These are phyloP conservation scores for Drosophila nigrodunni DNA, from an alignment of 1,140 invertebrate genomes.

Conservation along the genomic window DNA sequence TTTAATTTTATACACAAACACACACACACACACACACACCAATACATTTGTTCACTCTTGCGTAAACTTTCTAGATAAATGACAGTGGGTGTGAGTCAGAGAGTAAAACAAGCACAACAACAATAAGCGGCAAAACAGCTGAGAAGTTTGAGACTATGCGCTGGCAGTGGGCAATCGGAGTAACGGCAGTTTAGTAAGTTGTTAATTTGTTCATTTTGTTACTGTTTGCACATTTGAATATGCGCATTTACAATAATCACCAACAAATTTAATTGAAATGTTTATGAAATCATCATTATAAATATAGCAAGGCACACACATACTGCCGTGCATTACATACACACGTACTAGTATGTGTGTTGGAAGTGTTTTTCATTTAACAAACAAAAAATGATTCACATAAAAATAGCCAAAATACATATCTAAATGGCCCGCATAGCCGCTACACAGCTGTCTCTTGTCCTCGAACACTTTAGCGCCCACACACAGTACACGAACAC, in stretches of 20 bases:
- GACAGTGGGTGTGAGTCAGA: slow-evolving; percentile 61
- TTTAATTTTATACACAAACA: slow-evolving; percentile 46
- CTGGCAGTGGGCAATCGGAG: slow-evolving; percentile 21
- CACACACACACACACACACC: slow-evolving; percentile 20
- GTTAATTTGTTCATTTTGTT: background rate
- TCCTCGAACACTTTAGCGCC: slow-evolving; percentile 43
- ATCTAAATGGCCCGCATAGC: slow-evolving; percentile 42
- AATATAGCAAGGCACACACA: slow-evolving; percentile 54
- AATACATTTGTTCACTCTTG: slow-evolving; percentile 54
- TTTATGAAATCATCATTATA: slow-evolving; percentile 75
- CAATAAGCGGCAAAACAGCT: slow-evolving; percentile 60
- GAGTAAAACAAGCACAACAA: slow-evolving; percentile 25
- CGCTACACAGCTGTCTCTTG: slow-evolving; percentile 70
- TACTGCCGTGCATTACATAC: slow-evolving; percentile 32
- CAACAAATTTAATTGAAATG: slow-evolving; percentile 47
- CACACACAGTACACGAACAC: slow-evolving; percentile 35
- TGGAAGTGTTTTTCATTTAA: slow-evolving; percentile 66
- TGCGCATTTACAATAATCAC: slow-evolving; percentile 35
- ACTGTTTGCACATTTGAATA: slow-evolving; percentile 49
- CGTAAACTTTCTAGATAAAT: slow-evolving; percentile 61
- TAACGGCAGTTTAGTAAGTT: background rate
- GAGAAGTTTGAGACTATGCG: slow-evolving; percentile 41
- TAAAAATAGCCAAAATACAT: slow-evolving; percentile 70
- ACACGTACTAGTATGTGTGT: slow-evolving; percentile 14
- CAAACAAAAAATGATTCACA: slow-evolving; percentile 79